These are phyloP conservation scores for Tangara arthus DNA, from an alignment of 2,797 vertebrate genomes.

Conservation along the genomic window DNA sequence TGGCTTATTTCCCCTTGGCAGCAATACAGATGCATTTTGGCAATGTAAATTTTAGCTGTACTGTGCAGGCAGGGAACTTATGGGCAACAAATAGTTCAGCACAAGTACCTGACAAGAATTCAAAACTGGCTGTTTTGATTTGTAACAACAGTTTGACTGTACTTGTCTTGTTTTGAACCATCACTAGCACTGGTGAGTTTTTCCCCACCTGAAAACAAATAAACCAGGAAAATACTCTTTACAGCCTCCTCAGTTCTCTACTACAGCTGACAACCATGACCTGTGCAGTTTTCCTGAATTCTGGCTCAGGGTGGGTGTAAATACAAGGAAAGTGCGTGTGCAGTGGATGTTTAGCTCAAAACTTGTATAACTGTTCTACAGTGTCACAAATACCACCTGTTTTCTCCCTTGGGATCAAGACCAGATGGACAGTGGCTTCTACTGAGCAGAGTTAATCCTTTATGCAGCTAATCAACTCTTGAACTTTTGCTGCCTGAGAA, in stretches of 20 bases:
- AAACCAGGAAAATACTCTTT: background rate
- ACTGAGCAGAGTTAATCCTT: background rate
- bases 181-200: background rate
- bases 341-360: background rate
- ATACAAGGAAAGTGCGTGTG: background rate
- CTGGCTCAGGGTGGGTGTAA: background rate
- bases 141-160: background rate
- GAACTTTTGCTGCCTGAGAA: background rate
- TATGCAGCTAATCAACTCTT: background rate
- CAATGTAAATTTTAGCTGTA: background rate
- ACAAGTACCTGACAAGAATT: background rate
- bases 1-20: background rate
- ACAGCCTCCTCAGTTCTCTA: background rate
- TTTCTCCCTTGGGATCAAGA: constrained; percentile 19
- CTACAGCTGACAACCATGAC: background rate
- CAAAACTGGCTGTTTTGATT: background rate
- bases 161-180: background rate
- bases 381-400: background rate
- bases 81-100: background rate
- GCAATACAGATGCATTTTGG: background rate
- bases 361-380: background rate
- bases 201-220: background rate
- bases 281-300: background rate
- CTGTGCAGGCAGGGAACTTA: background rate
- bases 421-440: constrained; percentile 8